Evolutionary conservation across 1,140 invertebrate species (phyloP), one percentile per base, ranked within the genome.

Genomic region (Drosophila pachea): DNA sequence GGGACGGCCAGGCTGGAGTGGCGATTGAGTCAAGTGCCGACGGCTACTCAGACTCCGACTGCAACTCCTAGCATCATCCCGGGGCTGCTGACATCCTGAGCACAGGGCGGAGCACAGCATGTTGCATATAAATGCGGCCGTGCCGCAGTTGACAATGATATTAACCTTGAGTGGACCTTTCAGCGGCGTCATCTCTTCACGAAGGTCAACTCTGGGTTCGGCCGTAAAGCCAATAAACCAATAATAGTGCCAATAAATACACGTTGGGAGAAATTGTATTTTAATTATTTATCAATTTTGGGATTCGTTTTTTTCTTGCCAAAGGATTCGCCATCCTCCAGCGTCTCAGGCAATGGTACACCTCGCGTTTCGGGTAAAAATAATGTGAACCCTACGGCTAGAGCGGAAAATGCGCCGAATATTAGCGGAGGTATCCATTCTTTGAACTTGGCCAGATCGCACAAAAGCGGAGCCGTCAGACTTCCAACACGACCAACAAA

Each of bases 301-400:
- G n/a, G n/a, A 2, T 22, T 22, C 22, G 1, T 22, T 22, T 22
- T 22, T 22, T 22, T 22, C 22, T n/a, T n/a, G n/a, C 22, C 22
- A 22, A 22, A 22, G 22, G 22, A 22, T 90, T 95, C 94, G 38
- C 94, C 94, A 74, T 95, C 94, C 82, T 95, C 93, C 35, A 95
- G 90, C 0, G 94, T 95, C 67, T 95, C 95, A 31, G 95, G 94
- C 40, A 97, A 82, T 47, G 92, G 92, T 73, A 91, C 91, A 8
- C 93, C 93, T 55, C 93, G 91, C 0, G 95, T 97, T 91, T 97
- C 95, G 0, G 95, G 95, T 42, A 96, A 84, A 3, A 94, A 78
- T 0, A 95, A 72, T 11, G 92, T 92, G 1, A 94, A 90, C 2
- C 91, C 45, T 3, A 94, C 92, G 5, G 93, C 93, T 7, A 94